Evolutionary conservation across 2,797 vertebrate genomes (phyloP).

Genomic region (Hoplostethus mediterraneus): DNA sequence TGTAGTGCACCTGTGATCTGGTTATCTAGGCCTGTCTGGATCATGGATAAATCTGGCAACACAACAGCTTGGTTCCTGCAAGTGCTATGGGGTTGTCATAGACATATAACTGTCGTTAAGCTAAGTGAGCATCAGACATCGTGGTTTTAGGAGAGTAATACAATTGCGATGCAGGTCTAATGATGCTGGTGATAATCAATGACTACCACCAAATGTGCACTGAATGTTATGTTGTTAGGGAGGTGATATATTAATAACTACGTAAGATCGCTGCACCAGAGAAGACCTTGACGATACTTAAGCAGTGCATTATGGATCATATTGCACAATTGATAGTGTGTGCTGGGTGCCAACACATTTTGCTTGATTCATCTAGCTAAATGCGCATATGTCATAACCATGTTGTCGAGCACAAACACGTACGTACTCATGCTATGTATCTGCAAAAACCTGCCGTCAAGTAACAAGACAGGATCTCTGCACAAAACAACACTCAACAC

Average conservation of each 20-base stretch:
- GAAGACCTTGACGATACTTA: no score
- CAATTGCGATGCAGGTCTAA: slow-evolving; percentile 34
- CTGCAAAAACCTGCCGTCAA: background rate
- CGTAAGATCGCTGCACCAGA: no score
- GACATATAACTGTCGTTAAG: slow-evolving; percentile 40
- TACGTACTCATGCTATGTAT: background rate
- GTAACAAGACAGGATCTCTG: background rate
- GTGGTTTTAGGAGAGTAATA: slow-evolving; percentile 24
- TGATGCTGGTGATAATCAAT: slow-evolving; percentile 33
- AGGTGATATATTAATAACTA: background rate
- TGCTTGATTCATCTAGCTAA: background rate
- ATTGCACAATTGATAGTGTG: background rate
- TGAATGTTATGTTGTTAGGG: background rate
- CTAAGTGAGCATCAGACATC: slow-evolving; percentile 36
- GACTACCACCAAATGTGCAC: background rate
- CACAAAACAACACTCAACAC: slow-evolving; percentile 10
- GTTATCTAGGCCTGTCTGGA: slow-evolving; percentile 65
- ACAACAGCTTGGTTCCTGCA: slow-evolving; percentile 35
- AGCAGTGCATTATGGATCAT: background rate
- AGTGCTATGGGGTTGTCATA: slow-evolving; percentile 49
- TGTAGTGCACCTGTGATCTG: slow-evolving; percentile 75
- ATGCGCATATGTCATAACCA: background rate
- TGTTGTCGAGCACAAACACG: background rate
- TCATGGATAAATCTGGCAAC: slow-evolving; percentile 45
- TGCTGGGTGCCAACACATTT: background rate